A percentile compares a stretch with the other conserved stretches of the same genome.
Conservation (phyloP, 92 coral and sea anemone species). For the Chrysogorgia sp. region DNA sequence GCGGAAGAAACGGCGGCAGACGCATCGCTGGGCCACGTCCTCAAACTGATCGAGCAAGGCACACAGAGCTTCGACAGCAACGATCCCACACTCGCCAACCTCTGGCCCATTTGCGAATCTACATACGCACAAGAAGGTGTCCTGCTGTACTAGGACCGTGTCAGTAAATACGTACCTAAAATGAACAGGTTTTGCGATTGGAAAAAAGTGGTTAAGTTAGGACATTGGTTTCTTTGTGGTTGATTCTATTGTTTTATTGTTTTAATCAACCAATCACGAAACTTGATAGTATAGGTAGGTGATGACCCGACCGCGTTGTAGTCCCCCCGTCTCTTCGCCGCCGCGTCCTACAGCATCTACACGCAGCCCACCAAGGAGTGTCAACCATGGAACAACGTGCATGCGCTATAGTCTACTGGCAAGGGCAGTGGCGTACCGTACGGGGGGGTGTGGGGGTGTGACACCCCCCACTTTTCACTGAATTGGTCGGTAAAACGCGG, state of each 20-base stretch:
- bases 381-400: constrained; percentile 62
- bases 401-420: constrained; percentile 36
- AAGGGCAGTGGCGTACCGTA: too few species aligned
- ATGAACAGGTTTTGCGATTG: too few species aligned
- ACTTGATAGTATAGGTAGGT: too few species aligned
- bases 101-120: constrained; percentile 63
- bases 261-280: too few species aligned
- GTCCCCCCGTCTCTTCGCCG: constrained; percentile 63
- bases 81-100: constrained; percentile 45
- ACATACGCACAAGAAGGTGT: constrained; percentile 61
- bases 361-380: constrained; percentile 69
- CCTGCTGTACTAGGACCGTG: constrained; percentile 60
- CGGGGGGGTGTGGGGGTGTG: too few species aligned
- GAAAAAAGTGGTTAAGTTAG: too few species aligned
- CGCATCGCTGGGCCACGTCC: constrained; percentile 44
- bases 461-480: too few species aligned
- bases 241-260: too few species aligned
- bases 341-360: constrained; percentile 62
- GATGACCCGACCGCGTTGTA: too few species aligned
- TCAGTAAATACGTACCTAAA: too few species aligned
- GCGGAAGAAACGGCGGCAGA: constrained; percentile 62
- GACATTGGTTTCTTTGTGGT: too few species aligned
- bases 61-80: constrained; percentile 15
- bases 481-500: too few species aligned
- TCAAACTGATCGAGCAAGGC: constrained; percentile 56